These are phyloP conservation scores for Oncorhynchus mykiss DNA, from an alignment of 2,113 vertebrate genomes.

Conservation along the genomic window DNA sequence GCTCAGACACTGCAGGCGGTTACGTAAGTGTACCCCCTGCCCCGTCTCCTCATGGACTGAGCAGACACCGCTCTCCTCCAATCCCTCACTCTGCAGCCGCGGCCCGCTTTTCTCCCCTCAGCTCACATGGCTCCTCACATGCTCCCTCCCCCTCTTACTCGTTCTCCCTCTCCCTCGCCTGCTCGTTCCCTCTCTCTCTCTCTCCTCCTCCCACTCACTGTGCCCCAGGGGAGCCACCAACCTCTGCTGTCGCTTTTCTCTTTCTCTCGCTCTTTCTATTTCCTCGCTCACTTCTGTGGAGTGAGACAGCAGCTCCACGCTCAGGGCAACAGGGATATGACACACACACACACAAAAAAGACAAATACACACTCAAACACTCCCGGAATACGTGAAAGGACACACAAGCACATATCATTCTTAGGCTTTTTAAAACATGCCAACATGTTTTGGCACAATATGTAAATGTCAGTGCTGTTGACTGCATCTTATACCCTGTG, in stretches of 20 bases:
- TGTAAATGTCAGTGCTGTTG: not conserved
- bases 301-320: constrained; percentile 69
- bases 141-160: constrained; percentile 33
- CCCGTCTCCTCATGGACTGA: constrained; percentile 74
- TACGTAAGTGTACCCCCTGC: constrained; percentile 83
- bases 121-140: constrained; percentile 83
- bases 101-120: constrained; percentile 63
- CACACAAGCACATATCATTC: too few species aligned
- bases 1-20: constrained; percentile 86
- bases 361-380: too few species aligned
- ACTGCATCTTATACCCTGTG: not conserved
- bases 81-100: constrained; percentile 70
- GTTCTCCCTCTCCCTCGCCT: constrained; percentile 28
- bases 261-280: not conserved
- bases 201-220: constrained; percentile 29
- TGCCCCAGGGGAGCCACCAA: not conserved
- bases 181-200: too few species aligned
- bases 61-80: constrained; percentile 69
- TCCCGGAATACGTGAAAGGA: too few species aligned
- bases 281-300: constrained; percentile 18
- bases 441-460: not conserved
- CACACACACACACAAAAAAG: constrained; percentile 47
- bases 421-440: constrained; percentile 20
- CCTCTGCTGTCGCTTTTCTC: constrained; percentile 1
- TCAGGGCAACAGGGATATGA: constrained; percentile 66